These are phyloP conservation scores for Brachynemurus nebulosus DNA, from an alignment of 2,888 invertebrate genomes.

Conservation along the genomic window DNA sequence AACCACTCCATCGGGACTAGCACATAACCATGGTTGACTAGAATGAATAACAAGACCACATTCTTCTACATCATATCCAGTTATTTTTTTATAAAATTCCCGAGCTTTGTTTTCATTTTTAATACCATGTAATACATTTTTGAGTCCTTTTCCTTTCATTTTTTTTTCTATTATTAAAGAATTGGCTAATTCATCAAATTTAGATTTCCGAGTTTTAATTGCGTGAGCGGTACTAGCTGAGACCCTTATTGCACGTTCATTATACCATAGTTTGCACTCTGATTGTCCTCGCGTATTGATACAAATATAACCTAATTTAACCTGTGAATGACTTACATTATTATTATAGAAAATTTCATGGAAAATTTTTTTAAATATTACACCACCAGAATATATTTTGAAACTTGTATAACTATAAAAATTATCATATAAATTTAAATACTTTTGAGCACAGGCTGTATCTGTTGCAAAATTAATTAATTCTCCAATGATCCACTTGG, in stretches of 20 bases:
- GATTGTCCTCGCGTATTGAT: too few relatives aligned
- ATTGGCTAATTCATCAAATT: slow-evolving; percentile 2
- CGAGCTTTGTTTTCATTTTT: slow-evolving; percentile 3
- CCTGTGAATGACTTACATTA: too few relatives aligned
- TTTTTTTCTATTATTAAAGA: slow-evolving; percentile 2
- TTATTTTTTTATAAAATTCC: slow-evolving; percentile 5
- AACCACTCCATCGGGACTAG: slow-evolving; percentile 5
- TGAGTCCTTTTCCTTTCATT: slow-evolving; percentile 7
- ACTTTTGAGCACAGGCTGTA: too few relatives aligned
- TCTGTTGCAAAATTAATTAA: too few relatives aligned
- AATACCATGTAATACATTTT: slow-evolving; percentile 2
- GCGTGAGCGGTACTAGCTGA: background rate
- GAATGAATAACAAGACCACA: slow-evolving; percentile 1
- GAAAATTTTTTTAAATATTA: too few relatives aligned
- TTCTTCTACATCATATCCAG: background rate
- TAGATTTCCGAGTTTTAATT: slow-evolving; percentile 3
- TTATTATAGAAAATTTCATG: too few relatives aligned
- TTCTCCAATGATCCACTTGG: too few relatives aligned
- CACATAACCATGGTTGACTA: slow-evolving; percentile 7
- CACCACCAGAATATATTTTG: too few relatives aligned
- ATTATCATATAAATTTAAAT: too few relatives aligned
- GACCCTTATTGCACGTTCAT: background rate
- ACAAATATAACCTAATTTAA: too few relatives aligned
- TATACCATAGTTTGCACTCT: too few relatives aligned
- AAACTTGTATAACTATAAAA: too few relatives aligned